phyloP scores from a whole-genome alignment of 2,888 invertebrate genomes.

The Gasteruption jaculator region DNA sequence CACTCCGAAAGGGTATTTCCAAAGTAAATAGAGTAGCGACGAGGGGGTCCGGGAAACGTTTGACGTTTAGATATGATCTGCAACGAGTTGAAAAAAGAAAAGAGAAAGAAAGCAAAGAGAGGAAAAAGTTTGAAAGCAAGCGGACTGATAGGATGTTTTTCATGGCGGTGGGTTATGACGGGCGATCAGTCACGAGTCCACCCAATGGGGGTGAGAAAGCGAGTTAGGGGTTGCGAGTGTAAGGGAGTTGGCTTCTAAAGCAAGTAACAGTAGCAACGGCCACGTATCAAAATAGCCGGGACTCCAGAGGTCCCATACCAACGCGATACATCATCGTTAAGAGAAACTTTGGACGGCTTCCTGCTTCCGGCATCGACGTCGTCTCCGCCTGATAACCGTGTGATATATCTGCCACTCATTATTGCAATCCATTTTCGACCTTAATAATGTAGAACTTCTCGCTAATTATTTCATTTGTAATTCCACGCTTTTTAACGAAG shows the following conservation, averaged over 20 bases:
- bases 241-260: no score
- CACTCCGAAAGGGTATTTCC: no score
- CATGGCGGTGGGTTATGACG: constrained; percentile 27
- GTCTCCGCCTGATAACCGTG: constrained; percentile 30
- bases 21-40: no score
- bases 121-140: constrained; percentile 7
- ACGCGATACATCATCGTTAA: constrained; percentile 39
- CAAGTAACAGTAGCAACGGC: no score
- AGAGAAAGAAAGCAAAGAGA: constrained; percentile 6
- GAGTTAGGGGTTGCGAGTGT: no score
- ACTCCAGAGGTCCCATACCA: constrained; percentile 28
- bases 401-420: constrained; percentile 31
- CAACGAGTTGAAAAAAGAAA: constrained; percentile 6
- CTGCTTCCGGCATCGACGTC: constrained; percentile 32
- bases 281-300: constrained; percentile 31
- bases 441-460: no score
- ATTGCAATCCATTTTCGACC: no score
- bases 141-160: no score
- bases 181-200: constrained; percentile 31
- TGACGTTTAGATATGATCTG: constrained; percentile 5
- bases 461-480: no score
- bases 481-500: no score
- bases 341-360: constrained; percentile 34
- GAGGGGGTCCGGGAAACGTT: no score
- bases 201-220: no score